Base-by-base conservation (phyloP, 2,113 vertebrate species). In the Sander vitreus region DNA sequence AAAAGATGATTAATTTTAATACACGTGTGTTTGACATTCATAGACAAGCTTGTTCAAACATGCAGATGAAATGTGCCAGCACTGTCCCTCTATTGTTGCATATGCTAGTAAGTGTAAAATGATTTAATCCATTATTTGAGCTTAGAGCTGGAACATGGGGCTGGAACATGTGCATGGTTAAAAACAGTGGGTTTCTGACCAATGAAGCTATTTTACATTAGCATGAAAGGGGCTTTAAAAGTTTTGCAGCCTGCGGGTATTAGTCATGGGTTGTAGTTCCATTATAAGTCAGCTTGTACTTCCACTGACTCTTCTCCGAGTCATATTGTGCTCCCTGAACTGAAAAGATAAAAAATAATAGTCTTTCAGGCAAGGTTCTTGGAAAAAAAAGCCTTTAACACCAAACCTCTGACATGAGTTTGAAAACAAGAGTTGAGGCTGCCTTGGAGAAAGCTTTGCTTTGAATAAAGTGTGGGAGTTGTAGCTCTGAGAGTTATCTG, bases 341-440 rank as follows among this genome's bases (percentile, higher is more conserved):
- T 93, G 93, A 93, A 84, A 91, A 94, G 93, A 95, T 95, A 92
- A 95, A 94, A 95, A 93, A 94, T 94, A 93, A 95, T 88, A 93
- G 89, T 94, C 90, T 93, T 93, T 86, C 83, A 86, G 87, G 80
- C 93, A 77, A 88, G 80, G 84, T 90, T 88, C 82, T 78, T 75
- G 79, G 18, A 33, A 53, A 68, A 68, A 83, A 78, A 84, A 86
- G 59, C 77, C 69, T 83, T 91, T 85, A 76, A 87, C 73, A 76
- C 68, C 65, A 81, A 84, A 88, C 87, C 78, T 77, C 77, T 86
- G 88, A 90, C 89, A 85, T 63, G 85, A 88, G 85, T 89, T 76
- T 69, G 84, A 87, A 86, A 91, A 89, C 83, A 87, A 62, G 79
- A 87, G 83, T 87, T 82, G 82, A 80, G 67, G 82, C 79, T 88